phyloP scores from a whole-genome alignment of 2,888 invertebrate species.

The Drosophila flavopinicola region DNA sequence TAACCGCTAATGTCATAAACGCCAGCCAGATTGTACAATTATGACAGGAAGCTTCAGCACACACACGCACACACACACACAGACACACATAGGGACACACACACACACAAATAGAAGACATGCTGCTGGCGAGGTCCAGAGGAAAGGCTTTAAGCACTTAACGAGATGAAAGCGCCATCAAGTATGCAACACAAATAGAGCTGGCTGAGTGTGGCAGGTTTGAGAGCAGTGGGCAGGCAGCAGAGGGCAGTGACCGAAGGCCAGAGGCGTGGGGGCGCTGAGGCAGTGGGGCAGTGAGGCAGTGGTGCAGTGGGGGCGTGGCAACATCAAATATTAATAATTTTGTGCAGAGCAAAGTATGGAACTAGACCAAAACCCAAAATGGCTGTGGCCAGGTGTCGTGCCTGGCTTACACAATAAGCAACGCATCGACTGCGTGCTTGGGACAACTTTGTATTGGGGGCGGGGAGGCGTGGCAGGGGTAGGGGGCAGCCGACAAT shows the following conservation, averaged over 20 bases:
- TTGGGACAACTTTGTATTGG: conserved; percentile 32
- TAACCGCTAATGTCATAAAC: conserved; percentile 68
- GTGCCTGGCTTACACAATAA: conserved; percentile 75
- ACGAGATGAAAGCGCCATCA: conserved; percentile 73
- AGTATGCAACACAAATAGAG: conserved; percentile 67
- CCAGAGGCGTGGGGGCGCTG: not conserved
- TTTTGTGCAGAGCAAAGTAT: conserved; percentile 50
- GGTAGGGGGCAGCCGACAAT: conserved; percentile 11
- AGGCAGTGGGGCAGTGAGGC: too few relatives aligned
- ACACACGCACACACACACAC: not conserved
- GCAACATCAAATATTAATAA: conserved; percentile 76
- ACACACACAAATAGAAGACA: not conserved
- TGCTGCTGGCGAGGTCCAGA: conserved; percentile 17
- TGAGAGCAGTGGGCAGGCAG: not conserved
- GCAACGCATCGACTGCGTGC: conserved; percentile 69
- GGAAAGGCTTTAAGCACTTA: conserved; percentile 77
- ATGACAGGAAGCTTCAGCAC: conserved; percentile 59
- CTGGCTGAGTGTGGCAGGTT: conserved; percentile 19
- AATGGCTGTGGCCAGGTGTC: conserved; percentile 67
- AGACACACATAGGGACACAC: not conserved
- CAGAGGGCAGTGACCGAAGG: not conserved
- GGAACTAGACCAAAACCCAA: conserved; percentile 68
- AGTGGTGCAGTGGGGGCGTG: too few relatives aligned
- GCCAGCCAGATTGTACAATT: conserved; percentile 69
- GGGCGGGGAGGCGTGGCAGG: not conserved